Base-by-base conservation (phyloP, 2,888 invertebrate genomes). In the Aphidoletes aphidimyza region DNA sequence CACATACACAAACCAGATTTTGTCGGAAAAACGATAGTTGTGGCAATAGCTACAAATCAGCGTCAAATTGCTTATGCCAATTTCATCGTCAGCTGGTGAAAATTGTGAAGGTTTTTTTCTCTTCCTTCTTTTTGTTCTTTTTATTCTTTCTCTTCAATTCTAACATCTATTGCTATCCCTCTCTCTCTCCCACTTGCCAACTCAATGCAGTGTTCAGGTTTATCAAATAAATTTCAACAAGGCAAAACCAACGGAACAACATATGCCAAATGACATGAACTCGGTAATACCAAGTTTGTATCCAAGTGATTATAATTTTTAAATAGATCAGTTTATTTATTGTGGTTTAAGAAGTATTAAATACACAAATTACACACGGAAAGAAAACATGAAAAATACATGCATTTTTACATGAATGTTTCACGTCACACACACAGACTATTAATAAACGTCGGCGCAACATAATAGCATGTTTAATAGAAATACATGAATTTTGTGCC, bases 181-280 rank as follows among this genome's bases (percentile, higher is more conserved):
- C 11, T 34, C 69, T 30, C 11, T 30, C 17, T 69, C n/a, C n/a
- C n/a, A n/a, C n/a, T n/a, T n/a, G n/a, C n/a, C 34, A 17, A 30
- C 17, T 14, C 30, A 69, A 69, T 69, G 69, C 69, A 30, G 30
- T 30, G 54, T 19, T 47, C 26, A 30, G 30, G 30, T 11, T 69
- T 14, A 34, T 1, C 17, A 30, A 30, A 69, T 69, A 30, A 69
- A 69, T 54, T n/a, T 54, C 30, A 54, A 30, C 2, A 30, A 69
- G 17, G 19, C 6, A 19, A 47, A 47, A 47, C 11, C 11, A 19
- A 47, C 47, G 69, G 14, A 30, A 26, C 30, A 69, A 69, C 69
- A 69, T 26, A 69, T 69, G 69, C 54, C 54, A 54, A 54, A 11
- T 54, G 54, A 26, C 69, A 69, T 69, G 69, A 69, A 69, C 69